Evolutionary conservation across 2,797 vertebrate genomes (phyloP).

Genomic region (Pyrocephalus nanus): DNA sequence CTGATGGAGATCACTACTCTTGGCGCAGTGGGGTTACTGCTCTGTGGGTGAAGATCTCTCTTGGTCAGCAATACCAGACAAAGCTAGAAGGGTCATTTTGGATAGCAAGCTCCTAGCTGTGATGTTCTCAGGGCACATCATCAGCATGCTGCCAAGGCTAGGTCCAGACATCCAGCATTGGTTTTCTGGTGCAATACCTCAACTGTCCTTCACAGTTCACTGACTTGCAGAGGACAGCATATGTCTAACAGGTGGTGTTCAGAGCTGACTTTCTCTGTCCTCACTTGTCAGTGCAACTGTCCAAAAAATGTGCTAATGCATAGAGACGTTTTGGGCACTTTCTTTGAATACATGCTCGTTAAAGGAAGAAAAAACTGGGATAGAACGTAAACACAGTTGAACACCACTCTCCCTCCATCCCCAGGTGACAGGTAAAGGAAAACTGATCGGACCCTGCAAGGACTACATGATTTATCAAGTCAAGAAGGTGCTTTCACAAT

Average conservation of each 20-base stretch:
- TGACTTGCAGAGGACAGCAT: not conserved
- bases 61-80: not conserved
- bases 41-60: not conserved
- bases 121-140: not conserved
- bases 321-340: not conserved
- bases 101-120: not conserved
- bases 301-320: not conserved
- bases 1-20: not conserved
- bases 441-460: not conserved
- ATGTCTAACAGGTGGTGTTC: not conserved
- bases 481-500: not conserved
- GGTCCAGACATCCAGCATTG: accelerated
- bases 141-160: not conserved
- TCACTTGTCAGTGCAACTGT: not conserved
- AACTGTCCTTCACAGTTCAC: not conserved
- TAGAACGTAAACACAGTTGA: not conserved
- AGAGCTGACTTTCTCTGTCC: not conserved
- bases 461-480: not conserved
- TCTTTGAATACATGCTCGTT: not conserved
- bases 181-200: not conserved
- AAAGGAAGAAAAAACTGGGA: not conserved
- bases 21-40: not conserved
- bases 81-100: not conserved
- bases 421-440: not conserved
- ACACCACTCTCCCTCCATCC: not conserved